Evolutionary conservation across 2,888 invertebrate species (phyloP).

Genomic region (Nomada flava): DNA sequence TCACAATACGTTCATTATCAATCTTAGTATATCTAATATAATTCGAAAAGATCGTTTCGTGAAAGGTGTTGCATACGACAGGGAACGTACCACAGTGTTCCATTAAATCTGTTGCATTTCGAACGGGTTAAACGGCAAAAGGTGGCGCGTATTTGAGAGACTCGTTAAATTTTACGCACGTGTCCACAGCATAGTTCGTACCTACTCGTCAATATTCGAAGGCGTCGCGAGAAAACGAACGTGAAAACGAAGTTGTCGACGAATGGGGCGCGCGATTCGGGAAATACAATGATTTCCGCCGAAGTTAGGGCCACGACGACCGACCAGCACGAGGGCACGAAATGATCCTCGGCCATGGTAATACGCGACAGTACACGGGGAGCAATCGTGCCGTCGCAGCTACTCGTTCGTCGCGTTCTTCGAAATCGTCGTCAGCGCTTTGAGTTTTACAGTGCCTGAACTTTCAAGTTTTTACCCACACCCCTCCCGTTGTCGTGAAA

Average conservation of each 20-base stretch:
- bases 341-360: background rate
- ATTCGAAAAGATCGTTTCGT: background rate
- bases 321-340: background rate
- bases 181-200: conserved; percentile 60
- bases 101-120: background rate
- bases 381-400: background rate
- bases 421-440: conserved; percentile 65
- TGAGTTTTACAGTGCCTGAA: conserved; percentile 76
- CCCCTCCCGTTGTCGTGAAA: conserved; percentile 37
- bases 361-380: background rate
- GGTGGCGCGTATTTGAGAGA: conserved; percentile 7
- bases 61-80: background rate
- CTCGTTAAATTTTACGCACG: conserved; percentile 56
- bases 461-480: conserved; percentile 61
- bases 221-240: conserved; percentile 48
- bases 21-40: background rate
- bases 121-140: background rate
- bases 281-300: conserved; percentile 26
- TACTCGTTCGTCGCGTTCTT: conserved; percentile 46
- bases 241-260: conserved; percentile 28
- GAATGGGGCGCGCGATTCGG: conserved; percentile 25
- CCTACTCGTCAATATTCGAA: conserved; percentile 75
- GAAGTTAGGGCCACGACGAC: conserved; percentile 24
- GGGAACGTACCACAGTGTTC: background rate
- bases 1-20: background rate